Evolutionary conservation across 2,888 invertebrate species (phyloP), one percentile per base, ranked within the genome.

Genomic region (Agonum fuliginosum): DNA sequence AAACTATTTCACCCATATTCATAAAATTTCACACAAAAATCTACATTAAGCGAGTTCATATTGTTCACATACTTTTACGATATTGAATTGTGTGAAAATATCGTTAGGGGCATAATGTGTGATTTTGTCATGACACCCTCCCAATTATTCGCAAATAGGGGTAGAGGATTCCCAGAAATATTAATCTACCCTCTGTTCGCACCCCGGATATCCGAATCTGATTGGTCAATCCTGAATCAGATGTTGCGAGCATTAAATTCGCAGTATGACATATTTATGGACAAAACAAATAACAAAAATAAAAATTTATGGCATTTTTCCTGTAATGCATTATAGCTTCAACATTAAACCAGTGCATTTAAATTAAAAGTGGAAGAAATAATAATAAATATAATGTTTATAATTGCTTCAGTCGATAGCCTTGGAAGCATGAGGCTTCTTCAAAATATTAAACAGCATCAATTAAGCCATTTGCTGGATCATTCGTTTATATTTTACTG

Each of bases 401-500:
- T 54, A 54, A 54, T 24, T 62, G 34, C 14, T 8, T 12, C 34
- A 30, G 27, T 62, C 2, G 27, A 30, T 62, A 8, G 30, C 58
- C 58, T 62, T 62, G 58, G 20, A 62, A 12, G 14, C 14, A 17
- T n/a, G n/a, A n/a, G n/a, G n/a, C 58, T 19, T 62, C 58, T 27
- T 34, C 30, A 17, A 30, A 62, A 62, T 17, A 62, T 62, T 30
- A 27, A 62, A 17, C 5, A 6, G 17, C 46, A 30, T 10, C 58
- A 62, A 62, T 62, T 62, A 30, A 34, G 58, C 30, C 54, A 30
- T 62, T 58, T 51, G 12, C n/a, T 24, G 54, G 30, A 17, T 62
- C 27, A 62, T 62, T 62, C 58, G 30, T 62, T 62, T 30, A 17
- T 62, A 62, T 62, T 62, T 62, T 54, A 54, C 54, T 4, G 54